Evolutionary conservation across 2,888 invertebrate genomes (phyloP).

Genomic region (Cyclophora albipunctata): DNA sequence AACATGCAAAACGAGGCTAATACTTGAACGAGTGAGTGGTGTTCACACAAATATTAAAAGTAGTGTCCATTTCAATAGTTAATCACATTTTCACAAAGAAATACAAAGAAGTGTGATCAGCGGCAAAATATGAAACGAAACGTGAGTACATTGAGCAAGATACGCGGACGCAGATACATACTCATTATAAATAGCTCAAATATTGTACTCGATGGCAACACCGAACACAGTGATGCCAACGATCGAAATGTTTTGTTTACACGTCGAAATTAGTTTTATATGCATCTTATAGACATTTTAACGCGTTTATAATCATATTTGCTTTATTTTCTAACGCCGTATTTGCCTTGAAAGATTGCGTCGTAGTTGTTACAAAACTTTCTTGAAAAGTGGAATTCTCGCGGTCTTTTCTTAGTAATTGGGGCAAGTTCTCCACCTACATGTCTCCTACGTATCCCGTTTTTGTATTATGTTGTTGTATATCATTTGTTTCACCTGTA

Average conservation of each 20-base stretch:
- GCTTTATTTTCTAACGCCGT: slow-evolving; percentile 4
- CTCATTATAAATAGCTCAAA: slow-evolving; percentile 32
- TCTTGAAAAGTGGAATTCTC: slow-evolving; percentile 16
- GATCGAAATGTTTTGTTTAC: slow-evolving; percentile 47
- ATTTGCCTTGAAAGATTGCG: background rate
- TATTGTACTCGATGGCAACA: slow-evolving; percentile 37
- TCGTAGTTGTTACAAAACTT: background rate
- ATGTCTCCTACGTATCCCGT: slow-evolving; percentile 37
- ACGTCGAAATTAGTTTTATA: slow-evolving; percentile 21
- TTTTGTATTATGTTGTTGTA: slow-evolving; percentile 24
- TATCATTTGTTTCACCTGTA: too few relatives aligned
- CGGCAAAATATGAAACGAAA: slow-evolving; percentile 62
- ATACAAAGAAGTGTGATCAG: slow-evolving; percentile 26
- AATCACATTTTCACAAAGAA: slow-evolving; percentile 19
- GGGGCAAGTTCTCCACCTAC: slow-evolving; percentile 42
- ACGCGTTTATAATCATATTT: background rate
- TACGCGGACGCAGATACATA: slow-evolving; percentile 17
- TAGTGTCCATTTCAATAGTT: slow-evolving; percentile 30
- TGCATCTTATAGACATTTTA: slow-evolving; percentile 7
- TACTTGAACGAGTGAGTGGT: slow-evolving; percentile 49
- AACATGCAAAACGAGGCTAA: slow-evolving; percentile 46
- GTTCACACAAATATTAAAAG: slow-evolving; percentile 42
- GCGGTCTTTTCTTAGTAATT: slow-evolving; percentile 29
- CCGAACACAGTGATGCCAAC: slow-evolving; percentile 39
- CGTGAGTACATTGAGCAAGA: slow-evolving; percentile 48